Evolutionary conservation across 2,888 invertebrate species (phyloP).

Genomic region (Sarcophaga variegata): DNA sequence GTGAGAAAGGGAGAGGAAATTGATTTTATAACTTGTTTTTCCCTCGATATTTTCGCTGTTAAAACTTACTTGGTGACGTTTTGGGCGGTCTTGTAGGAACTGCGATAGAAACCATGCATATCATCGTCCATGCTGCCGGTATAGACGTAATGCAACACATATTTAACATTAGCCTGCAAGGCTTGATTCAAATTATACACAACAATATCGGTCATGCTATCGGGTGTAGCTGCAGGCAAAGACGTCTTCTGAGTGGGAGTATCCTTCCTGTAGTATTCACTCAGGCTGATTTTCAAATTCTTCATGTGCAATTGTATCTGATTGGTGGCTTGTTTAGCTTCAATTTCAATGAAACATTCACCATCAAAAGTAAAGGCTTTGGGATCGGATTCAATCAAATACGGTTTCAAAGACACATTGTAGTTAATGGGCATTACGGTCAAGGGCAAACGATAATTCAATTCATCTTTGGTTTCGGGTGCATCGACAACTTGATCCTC

Average conservation of each 20-base stretch:
- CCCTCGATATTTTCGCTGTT: not conserved
- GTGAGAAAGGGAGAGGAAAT: not conserved
- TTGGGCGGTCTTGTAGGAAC: slow-evolving; percentile 79
- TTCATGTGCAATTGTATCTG: slow-evolving; percentile 83
- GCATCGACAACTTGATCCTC: slow-evolving; percentile 49
- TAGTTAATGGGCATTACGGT: slow-evolving; percentile 83
- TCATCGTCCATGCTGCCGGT: slow-evolving; percentile 83
- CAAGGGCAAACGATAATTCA: slow-evolving; percentile 75
- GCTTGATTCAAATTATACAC: slow-evolving; percentile 79
- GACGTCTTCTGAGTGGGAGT: slow-evolving; percentile 71
- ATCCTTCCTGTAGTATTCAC: slow-evolving; percentile 72
- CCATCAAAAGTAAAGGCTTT: slow-evolving; percentile 80
- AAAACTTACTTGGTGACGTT: slow-evolving; percentile 77
- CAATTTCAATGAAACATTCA: slow-evolving; percentile 82
- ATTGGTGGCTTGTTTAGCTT: slow-evolving; percentile 79
- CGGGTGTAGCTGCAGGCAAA: slow-evolving; percentile 65
- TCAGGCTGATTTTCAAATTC: slow-evolving; percentile 76
- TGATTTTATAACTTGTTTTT: not conserved
- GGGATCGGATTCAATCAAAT: slow-evolving; percentile 79
- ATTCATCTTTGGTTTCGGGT: slow-evolving; percentile 33
- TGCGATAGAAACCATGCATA: slow-evolving; percentile 83
- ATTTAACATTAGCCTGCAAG: slow-evolving; percentile 78
- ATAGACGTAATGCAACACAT: slow-evolving; percentile 82
- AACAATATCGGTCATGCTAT: slow-evolving; percentile 80
- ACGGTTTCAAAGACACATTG: slow-evolving; percentile 83